phyloP scores from a whole-genome alignment of 2,797 vertebrate species.

The Mormyrops boulengeri region DNA sequence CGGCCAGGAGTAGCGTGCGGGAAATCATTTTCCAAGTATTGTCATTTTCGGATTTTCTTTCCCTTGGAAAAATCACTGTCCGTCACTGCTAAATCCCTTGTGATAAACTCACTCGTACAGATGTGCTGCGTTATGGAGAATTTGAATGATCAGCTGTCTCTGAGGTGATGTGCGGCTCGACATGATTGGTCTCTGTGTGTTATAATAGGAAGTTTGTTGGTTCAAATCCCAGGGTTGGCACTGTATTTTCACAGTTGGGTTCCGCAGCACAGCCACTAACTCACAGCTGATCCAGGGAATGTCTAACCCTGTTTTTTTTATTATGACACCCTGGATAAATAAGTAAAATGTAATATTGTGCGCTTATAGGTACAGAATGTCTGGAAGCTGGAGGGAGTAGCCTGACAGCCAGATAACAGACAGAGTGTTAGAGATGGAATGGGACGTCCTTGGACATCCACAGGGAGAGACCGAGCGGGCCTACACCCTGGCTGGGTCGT shows the following conservation, averaged over 20 bases:
- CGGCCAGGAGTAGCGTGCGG: not conserved
- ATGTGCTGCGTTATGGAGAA: not conserved
- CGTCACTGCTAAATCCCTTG: not conserved
- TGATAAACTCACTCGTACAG: not conserved
- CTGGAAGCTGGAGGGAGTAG: not conserved
- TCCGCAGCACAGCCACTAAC: not conserved
- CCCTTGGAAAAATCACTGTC: not conserved
- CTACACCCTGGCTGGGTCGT: not conserved
- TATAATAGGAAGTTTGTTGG: not conserved
- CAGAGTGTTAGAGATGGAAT: not conserved
- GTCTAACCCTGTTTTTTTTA: not conserved
- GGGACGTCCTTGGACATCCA: not conserved
- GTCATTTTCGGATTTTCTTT: not conserved
- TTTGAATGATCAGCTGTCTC: not conserved
- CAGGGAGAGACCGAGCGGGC: not conserved
- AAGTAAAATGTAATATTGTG: not conserved
- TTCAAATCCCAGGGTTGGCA: not conserved
- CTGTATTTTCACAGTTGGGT: not conserved
- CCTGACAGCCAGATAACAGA: not conserved
- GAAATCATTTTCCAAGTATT: not conserved
- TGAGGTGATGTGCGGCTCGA: not conserved
- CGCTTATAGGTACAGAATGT: not conserved
- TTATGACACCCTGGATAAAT: not conserved
- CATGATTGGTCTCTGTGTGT: not conserved
- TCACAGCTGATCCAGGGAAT: not conserved